Base-by-base conservation (phyloP, 2,888 invertebrate species). In the Apamea sordens region DNA sequence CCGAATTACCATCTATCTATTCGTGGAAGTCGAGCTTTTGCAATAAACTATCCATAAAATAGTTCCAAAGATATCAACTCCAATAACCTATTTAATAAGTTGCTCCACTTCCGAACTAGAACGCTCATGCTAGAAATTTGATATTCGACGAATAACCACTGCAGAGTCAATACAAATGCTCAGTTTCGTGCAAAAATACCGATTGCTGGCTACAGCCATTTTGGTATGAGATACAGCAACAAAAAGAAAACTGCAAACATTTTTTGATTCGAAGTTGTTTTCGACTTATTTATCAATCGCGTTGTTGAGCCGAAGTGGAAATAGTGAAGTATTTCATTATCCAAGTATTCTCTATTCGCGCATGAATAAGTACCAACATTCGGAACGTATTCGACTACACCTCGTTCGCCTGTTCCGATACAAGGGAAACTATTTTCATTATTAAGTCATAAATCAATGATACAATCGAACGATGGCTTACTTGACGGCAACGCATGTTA, bases 361-460 rank as follows among this genome's bases (percentile, higher is more conserved):
- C 89, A 90, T 90, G 89, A 90, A 77, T 90, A 88, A 90, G 88
- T 91, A 47, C 10, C 4, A 50, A 91, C 88, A 92, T 92, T 92
- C 84, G 89, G 88, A 90, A 88, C 86, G 88, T 88, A 89, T 91
- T 90, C 87, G 90, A 89, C 88, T 89, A 86, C 78, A 85, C 90
- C 82, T 88, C 79, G 80, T 89, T 88, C 89, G 88, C 89, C 88
- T 89, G 88, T 88, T 85, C 86, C 88, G 87, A 92, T 91, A 92
- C 90, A 92, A 89, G 91, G 88, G 92, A 93, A 95, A 95, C 95
- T 95, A 95, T 96, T 96, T 95, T 95, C 95, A 96, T 95, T 95
- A 95, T 94, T 93, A 93, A 94, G 91, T 93, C 94, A 96, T 96
- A 95, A 96, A 96, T 96, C 96, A 96, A 92, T 93, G 94, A 95